phyloP scores from a whole-genome alignment of 2,113 vertebrate species.

The Himantopus leucocephalus region DNA sequence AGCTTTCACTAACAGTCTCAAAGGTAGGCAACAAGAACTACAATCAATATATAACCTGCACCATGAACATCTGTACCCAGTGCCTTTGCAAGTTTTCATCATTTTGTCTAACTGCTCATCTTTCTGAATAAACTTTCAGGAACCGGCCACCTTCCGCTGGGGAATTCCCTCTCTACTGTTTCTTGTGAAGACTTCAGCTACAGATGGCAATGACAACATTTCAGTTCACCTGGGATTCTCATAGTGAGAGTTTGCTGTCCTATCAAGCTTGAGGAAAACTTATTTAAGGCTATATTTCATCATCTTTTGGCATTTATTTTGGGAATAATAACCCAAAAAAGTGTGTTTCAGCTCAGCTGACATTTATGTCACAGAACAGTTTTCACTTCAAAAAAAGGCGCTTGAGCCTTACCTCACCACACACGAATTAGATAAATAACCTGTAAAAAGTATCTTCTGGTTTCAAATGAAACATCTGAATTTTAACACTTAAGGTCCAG shows the following conservation, averaged over 20 bases:
- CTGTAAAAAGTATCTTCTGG: not conserved
- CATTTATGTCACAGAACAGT: not conserved
- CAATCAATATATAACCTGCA: not conserved
- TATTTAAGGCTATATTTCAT: constrained; percentile 23
- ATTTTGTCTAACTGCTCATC: not conserved
- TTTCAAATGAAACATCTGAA: not conserved
- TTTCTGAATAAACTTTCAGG: not conserved
- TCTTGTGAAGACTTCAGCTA: not conserved
- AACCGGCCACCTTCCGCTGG: not conserved
- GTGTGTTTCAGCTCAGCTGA: not conserved
- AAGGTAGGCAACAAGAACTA: not conserved
- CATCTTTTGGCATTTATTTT: constrained; percentile 16
- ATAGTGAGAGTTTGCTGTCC: not conserved
- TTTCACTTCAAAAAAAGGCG: not conserved
- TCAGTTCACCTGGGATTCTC: not conserved
- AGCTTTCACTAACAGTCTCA: constrained; percentile 30
- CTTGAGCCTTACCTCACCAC: not conserved
- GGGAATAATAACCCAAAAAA: not conserved
- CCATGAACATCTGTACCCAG: not conserved
- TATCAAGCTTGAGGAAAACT: not conserved
- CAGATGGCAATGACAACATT: constrained; percentile 1
- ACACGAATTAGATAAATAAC: not conserved
- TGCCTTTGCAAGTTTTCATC: not conserved
- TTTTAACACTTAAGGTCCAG: not conserved
- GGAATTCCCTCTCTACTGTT: not conserved